Evolutionary conservation across 2,113 vertebrate species (phyloP), one percentile per base, ranked within the genome.

Genomic region (Gavia stellata): DNA sequence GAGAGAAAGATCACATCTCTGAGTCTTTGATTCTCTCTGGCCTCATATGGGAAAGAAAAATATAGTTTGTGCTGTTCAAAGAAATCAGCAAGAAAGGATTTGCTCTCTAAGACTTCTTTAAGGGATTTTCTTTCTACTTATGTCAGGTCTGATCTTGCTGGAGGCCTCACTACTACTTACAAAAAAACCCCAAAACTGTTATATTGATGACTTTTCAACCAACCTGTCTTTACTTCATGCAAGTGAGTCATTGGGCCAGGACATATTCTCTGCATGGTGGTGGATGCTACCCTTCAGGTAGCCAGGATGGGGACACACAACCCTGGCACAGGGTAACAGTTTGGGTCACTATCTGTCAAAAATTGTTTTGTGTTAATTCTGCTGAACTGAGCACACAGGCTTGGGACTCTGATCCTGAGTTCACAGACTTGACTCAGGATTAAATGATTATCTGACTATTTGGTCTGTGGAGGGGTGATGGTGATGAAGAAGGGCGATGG

Each of bases 271-370:
- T 38, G 40, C 40, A 63, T 12, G 19, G 45, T 17, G 47, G 31
- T 38, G 34, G 49, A 42, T 18, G 15, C 18, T 34, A 29, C 42
- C 26, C 42, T 52, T 56, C 10, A 29, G 14, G 9, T 14, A 84
- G 13, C 38, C 66, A 77, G 36, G 40, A 61, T 28, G 6, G 5
- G 34, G 21, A 44, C 18, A 38, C 7, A 56, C 29, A 58, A 0
- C 63, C 63, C 10, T 3, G 18, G 21, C 55, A 45, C 0, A 0
- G 17, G 29, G 24, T 61, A 38, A 7, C 68, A 55, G 4, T 71
- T 38, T 31, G 20, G 40, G 55, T 38, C n/a, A 7, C 15, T 23
- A 2, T 12, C 36, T 18, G 33, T 25, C 61, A 75, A 74, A 61
- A 84, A 42, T 3, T 9, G 1, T 17, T 70, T 45, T 67, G 78